These are phyloP conservation scores for Colossoma macropomum DNA, from an alignment of 2,113 vertebrate genomes.

Conservation along the genomic window DNA sequence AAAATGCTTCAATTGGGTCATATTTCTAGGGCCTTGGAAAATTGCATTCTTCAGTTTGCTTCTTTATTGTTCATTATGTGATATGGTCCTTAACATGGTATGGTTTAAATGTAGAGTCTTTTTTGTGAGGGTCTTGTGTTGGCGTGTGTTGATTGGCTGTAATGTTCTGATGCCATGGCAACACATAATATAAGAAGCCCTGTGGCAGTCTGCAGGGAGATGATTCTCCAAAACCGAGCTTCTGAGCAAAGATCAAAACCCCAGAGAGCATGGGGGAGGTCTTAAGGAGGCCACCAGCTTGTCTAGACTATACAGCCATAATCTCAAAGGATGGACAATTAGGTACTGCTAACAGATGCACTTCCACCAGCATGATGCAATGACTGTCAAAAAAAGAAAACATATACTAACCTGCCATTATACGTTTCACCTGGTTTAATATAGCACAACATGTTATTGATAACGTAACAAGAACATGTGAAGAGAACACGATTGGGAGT, in stretches of 20 bases:
- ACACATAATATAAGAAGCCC: conserved; percentile 69
- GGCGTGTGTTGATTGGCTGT: conserved; percentile 60
- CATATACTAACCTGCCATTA: conserved; percentile 5
- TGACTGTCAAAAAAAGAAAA: conserved; percentile 58
- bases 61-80: conserved; percentile 25
- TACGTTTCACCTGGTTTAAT: background rate
- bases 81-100: conserved; percentile 18
- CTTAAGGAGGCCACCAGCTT: conserved; percentile 65
- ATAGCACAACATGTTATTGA: background rate
- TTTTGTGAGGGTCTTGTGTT: conserved; percentile 49
- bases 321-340: conserved; percentile 65
- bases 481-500: no score
- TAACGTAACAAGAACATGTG: background rate
- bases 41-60: background rate
- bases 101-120: conserved; percentile 36
- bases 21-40: no score
- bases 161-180: conserved; percentile 71
- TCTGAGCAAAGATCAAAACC: conserved; percentile 39
- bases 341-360: conserved; percentile 65
- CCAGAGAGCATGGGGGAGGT: conserved; percentile 42
- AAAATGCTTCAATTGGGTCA: no score
- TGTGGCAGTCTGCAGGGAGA: conserved; percentile 54
- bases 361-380: conserved; percentile 72
- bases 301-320: conserved; percentile 69
- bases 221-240: conserved; percentile 38